Conservation (phyloP, 1,140 invertebrate genomes). For the Drosophila simulans region DNA sequence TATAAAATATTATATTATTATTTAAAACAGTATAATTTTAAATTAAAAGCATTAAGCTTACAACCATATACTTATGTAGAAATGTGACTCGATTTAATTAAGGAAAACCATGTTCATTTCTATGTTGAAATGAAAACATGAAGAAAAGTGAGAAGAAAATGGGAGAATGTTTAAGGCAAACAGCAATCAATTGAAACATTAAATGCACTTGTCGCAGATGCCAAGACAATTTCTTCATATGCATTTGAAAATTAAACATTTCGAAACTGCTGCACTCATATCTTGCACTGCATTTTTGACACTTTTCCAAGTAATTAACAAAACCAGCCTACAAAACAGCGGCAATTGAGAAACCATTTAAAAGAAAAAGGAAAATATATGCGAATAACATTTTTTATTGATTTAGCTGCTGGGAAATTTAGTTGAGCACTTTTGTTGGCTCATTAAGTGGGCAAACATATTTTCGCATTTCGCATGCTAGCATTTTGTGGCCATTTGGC, state of each 20-base stretch:
- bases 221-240: slow-evolving; percentile 8
- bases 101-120: slow-evolving; percentile 44
- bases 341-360: slow-evolving; percentile 45
- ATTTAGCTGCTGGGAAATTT: slow-evolving; percentile 54
- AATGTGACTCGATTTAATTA: slow-evolving; percentile 53
- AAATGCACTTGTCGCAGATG: slow-evolving; percentile 62
- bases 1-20: too few relatives aligned
- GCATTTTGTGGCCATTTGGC: slow-evolving; percentile 37
- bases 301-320: slow-evolving; percentile 65
- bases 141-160: background rate
- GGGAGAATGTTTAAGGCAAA: background rate
- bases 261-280: background rate
- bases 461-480: background rate
- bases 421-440: too few relatives aligned
- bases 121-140: slow-evolving; percentile 25
- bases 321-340: background rate
- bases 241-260: slow-evolving; percentile 12
- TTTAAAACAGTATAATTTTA: too few relatives aligned
- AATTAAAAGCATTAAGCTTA: slow-evolving; percentile 1
- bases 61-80: background rate
- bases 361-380: slow-evolving; percentile 6
- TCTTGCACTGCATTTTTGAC: slow-evolving; percentile 23
- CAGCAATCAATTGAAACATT: slow-evolving; percentile 45
- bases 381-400: slow-evolving; percentile 59
- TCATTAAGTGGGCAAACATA: slow-evolving; percentile 1